Conservation (phyloP, 2,797 vertebrate species). For the Anas bahamensis region DNA sequence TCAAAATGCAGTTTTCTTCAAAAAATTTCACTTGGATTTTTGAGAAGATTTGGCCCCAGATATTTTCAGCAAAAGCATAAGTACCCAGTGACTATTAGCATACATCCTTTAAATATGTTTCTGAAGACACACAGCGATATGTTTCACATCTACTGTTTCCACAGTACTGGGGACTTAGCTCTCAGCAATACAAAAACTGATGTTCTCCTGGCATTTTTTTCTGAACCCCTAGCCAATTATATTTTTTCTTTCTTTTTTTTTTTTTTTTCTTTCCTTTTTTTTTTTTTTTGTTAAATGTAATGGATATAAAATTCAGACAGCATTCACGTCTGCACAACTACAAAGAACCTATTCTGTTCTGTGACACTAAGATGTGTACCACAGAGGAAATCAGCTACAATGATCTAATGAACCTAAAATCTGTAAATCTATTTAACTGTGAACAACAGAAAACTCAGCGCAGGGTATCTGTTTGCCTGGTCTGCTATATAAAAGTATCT, state of each 20-base stretch:
- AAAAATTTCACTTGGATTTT: not conserved
- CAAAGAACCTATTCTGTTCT: not conserved
- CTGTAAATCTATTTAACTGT: not conserved
- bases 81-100: not conserved
- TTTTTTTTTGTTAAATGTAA: not conserved
- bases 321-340: not conserved
- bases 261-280: not conserved
- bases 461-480: not conserved
- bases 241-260: not conserved
- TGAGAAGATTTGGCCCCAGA: not conserved
- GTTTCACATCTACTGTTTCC: not conserved
- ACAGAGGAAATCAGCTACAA: not conserved
- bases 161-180: not conserved
- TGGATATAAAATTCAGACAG: not conserved
- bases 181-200: not conserved
- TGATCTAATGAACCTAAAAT: not conserved
- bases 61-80: not conserved
- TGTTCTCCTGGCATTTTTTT: not conserved
- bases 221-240: not conserved
- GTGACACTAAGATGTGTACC: not conserved
- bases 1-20: not conserved
- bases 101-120: not conserved
- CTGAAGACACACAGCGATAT: not conserved
- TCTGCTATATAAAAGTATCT: not conserved
- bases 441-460: not conserved